Evolutionary conservation across 1,140 invertebrate species (phyloP).

Genomic region (Polypedilum pembai): DNA sequence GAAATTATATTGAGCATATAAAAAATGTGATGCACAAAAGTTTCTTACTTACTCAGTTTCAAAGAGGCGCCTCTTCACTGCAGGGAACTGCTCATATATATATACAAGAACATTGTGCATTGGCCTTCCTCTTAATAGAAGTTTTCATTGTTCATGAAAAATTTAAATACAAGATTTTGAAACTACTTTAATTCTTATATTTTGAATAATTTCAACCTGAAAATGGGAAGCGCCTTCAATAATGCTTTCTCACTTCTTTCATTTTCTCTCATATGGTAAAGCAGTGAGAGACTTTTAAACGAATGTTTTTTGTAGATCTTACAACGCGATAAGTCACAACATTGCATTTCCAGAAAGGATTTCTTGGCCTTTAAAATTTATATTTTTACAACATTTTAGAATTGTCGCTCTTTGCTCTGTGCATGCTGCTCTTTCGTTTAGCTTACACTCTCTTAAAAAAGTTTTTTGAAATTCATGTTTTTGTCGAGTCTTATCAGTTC

Average conservation of each 20-base stretch:
- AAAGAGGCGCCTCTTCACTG: conserved; percentile 2
- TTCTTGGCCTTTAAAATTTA: conserved; percentile 3
- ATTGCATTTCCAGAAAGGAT: conserved; percentile 11
- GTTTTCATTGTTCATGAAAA: neutral
- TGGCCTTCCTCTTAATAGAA: neutral
- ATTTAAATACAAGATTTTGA: no score
- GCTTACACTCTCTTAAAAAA: neutral
- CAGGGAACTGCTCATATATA: neutral
- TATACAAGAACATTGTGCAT: neutral
- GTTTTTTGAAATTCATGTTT: neutral
- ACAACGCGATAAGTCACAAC: conserved; percentile 4
- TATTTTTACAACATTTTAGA: conserved; percentile 12
- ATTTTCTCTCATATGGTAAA: neutral
- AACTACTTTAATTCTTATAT: no score
- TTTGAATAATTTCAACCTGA: no score
- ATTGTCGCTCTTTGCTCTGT: neutral
- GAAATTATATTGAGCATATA: neutral
- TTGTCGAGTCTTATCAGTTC: conserved; percentile 10
- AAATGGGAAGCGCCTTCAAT: conserved; percentile 10
- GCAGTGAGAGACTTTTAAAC: neutral
- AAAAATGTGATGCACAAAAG: neutral
- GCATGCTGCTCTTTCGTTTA: neutral
- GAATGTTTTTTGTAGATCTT: conserved; percentile 5
- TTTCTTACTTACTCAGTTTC: neutral
- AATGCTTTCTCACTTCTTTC: neutral